Evolutionary conservation across 2,113 vertebrate species (phyloP).

Genomic region (Vulpes ferrilata): DNA sequence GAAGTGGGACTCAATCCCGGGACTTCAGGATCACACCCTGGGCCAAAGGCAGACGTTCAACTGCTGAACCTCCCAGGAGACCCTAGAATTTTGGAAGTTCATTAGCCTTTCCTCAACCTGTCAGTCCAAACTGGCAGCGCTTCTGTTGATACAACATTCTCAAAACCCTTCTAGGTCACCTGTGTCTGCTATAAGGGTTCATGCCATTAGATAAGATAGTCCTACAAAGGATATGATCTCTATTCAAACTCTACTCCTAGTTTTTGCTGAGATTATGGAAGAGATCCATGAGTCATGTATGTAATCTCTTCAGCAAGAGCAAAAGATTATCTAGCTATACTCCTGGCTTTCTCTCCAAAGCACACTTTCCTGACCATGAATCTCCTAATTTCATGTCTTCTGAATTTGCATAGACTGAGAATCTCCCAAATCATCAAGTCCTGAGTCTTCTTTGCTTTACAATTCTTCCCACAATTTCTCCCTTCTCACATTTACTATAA

Average conservation of each 20-base stretch:
- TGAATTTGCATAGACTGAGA: neutral
- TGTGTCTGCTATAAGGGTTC: neutral
- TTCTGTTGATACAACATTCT: conserved; percentile 49
- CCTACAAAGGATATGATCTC: neutral
- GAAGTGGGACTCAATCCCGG: no score
- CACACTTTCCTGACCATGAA: neutral
- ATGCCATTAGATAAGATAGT: neutral
- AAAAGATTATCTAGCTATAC: conserved; percentile 27
- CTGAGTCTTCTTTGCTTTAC: neutral
- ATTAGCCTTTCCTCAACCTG: neutral
- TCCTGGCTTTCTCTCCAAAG: neutral
- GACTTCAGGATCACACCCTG: no score
- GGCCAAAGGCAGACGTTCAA: no score
- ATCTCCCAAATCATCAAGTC: conserved; percentile 32
- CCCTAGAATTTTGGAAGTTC: neutral
- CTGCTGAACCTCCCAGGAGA: no score
- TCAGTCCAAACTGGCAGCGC: neutral
- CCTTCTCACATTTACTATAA: neutral
- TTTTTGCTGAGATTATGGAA: conserved; percentile 22
- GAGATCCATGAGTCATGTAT: neutral
- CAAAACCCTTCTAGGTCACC: conserved; percentile 17
- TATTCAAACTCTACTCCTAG: neutral
- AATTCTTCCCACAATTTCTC: conserved; percentile 20
- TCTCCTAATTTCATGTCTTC: conserved; percentile 19
- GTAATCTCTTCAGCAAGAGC: neutral